Base-by-base conservation (phyloP, 2,797 vertebrate species). In the Danio aesculapii region DNA sequence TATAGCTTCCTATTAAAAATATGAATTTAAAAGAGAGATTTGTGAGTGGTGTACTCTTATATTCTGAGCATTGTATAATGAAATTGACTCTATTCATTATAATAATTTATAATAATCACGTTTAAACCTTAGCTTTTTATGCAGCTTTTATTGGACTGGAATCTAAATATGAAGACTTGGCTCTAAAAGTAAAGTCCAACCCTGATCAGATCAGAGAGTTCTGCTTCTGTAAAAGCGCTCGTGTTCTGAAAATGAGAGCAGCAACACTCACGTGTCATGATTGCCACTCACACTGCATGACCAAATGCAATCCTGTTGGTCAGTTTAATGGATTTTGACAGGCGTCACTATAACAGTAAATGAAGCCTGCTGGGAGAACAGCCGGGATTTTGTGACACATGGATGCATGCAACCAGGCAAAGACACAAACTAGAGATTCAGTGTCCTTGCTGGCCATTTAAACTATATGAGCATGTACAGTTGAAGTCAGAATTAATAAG, bases 311-410 rank as follows among this genome's bases (percentile, higher is more conserved):
- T 73, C 41, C 39, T 58, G 57, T 73, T 73, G 71, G 70, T 58
- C 70, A 19, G 13, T 59, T 58, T 13, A 74, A 59, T 74, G 43
- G 4, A 12, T 59, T 47, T 74, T 74, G 71, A 74, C 55, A 74
- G 55, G 71, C 71, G 44, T 74, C 43, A 30, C 53, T 14, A 72
- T 58, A 39, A 58, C 53, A 72, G 53, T 19, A 57, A 16, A 44
- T 58, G 41, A 52, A 44, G n/a, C 53, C 41, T 49, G 71, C 43
- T 74, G 44, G 57, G 57, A 58, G 8, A 74, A 61, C 17, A 74
- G 39, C 41, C 39, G 62, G 70, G 49, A 30, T 47, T 59, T 21
- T 53, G 61, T 52, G 69, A 59, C 55, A 58, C 71, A 73, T 47
- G 70, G 71, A 47, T 73, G 43, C 43, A 30, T 46, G 55, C 58